Evolutionary conservation across 2,888 invertebrate species (phyloP), one percentile per base, ranked within the genome.

Genomic region (Amphimallon solstitiale): DNA sequence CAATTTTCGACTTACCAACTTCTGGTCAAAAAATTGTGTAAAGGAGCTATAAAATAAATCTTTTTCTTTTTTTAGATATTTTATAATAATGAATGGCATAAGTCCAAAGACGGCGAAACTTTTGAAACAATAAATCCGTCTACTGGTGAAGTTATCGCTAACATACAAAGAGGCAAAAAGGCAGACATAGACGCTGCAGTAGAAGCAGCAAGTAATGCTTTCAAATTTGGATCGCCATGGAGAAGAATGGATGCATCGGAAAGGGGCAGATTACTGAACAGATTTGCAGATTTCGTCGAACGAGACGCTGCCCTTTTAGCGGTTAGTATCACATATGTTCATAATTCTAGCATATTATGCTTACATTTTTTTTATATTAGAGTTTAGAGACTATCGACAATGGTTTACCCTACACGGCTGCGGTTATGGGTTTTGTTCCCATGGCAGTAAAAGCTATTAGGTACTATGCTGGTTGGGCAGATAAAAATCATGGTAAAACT

Each of bases 71-170:
- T 71, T 68, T 73, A 95, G 95, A 86, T 98, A 64, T 98, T 98
- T 80, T 95, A 98, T 77, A 95, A 98, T 85, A 98, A 98, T 83
- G 97, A 98, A 83, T 99, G 94, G 93, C 90, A 92, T 75, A 92
- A 95, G 81, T 92, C 97, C 1, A 88, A 88, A 61, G 91, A 92
- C 56, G 95, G 95, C 4, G 92, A 92, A 81, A 94, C 92, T 0
- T 98, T 98, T 81, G 86, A 87, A 35, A 92, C 94, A 0, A 82
- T 92, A 56, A 95, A 98, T 81, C 98, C 98, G 0, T 77, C 92
- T 2, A 95, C 89, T 0, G 94, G 90, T 35, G 84, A 93, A 78
- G 84, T 87, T 0, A 94, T 95, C 64, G 87, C 93, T 0, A 90
- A 94, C 63, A 87, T 97, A 4, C 94, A 95, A 78, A 90, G 92